Evolutionary conservation across 2,888 invertebrate genomes (phyloP), one percentile per base, ranked within the genome.

Genomic region (Caenorhabditis afra): DNA sequence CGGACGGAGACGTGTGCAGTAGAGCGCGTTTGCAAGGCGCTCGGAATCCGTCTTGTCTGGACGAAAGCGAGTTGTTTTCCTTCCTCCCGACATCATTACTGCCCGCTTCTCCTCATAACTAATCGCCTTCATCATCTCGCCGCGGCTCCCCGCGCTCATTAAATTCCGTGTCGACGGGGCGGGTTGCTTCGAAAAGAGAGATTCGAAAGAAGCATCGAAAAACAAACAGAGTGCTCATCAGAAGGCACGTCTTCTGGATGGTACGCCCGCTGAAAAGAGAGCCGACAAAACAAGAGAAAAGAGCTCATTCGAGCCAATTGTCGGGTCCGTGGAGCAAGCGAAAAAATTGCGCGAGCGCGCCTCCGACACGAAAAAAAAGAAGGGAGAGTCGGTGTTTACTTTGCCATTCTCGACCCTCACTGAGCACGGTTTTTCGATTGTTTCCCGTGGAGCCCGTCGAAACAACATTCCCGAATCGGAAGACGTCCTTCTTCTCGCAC

Each of bases 301-400:
- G 10, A 14, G 20, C 52, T 44, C 52, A 52, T 50, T 64, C 37
- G 35, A 44, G 41, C 23, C 37, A 64, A 64, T 52, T 50, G 62
- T 14, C 52, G 52, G 29, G 18, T 18, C 29, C 23, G 52, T 22
- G 7, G 16, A 29, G 14, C 12, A 10, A 14, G 14, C n/a, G 20
- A 52, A 23, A 14, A 52, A 29, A 18, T 49, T 66, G 57, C 39
- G 45, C 45, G 39, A 14, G 11, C 7, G 22, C 11, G 29, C 29
- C 29, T 29, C 29, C 29, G 29, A 29, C 29, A 29, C 29, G 14
- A 61, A 47, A 37, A 47, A 47, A 61, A 68, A 59, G 50, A n/a
- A 23, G 47, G 41, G 58, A 47, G 53, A 23, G 11, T 16, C 12
- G 22, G 18, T 70, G 70, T 70, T 70, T 70, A 55, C 70, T 62